Percentiles rank a stretch among this genome's conserved stretches.
Conservation (phyloP, 2,797 vertebrate species). For the Propithecus deckenii region DNA sequence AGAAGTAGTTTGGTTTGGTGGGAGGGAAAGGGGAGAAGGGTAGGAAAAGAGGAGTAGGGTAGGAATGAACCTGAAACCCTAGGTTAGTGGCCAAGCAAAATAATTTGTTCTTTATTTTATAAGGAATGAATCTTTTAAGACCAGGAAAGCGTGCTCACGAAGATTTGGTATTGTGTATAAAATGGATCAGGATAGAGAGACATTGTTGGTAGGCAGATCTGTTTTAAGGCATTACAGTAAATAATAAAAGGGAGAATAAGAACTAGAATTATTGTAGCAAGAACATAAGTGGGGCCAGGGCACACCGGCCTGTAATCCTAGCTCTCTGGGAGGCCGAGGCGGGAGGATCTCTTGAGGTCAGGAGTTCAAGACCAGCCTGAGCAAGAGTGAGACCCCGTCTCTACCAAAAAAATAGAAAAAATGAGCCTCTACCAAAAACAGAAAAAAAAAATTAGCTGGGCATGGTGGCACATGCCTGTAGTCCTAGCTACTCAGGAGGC, state of each 20-base stretch:
- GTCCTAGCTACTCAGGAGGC: too few species aligned
- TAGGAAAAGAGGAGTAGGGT: neutral
- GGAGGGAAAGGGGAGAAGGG: neutral
- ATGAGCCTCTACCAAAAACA: too few species aligned
- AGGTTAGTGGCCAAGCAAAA: neutral
- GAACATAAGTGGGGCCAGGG: neutral
- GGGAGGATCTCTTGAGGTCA: too few species aligned
- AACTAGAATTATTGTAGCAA: conserved; percentile 48
- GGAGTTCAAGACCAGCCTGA: too few species aligned
- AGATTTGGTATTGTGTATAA: neutral
- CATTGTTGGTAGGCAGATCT: neutral
- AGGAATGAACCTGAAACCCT: neutral
- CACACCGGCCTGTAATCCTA: too few species aligned
- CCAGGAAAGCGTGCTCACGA: neutral
- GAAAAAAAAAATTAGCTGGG: too few species aligned
- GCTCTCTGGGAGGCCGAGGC: too few species aligned
- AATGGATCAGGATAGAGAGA: neutral
- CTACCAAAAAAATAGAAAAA: too few species aligned
- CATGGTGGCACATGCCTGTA: too few species aligned
- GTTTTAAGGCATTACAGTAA: conserved; percentile 41
- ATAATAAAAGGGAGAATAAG: conserved; percentile 28
- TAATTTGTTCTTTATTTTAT: conserved; percentile 20
- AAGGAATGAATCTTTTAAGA: conserved; percentile 22
- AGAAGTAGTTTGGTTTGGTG: neutral
- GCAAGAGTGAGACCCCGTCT: too few species aligned